Base-by-base conservation (phyloP, 2,888 invertebrate genomes). In the Ptychoptera contaminata region DNA sequence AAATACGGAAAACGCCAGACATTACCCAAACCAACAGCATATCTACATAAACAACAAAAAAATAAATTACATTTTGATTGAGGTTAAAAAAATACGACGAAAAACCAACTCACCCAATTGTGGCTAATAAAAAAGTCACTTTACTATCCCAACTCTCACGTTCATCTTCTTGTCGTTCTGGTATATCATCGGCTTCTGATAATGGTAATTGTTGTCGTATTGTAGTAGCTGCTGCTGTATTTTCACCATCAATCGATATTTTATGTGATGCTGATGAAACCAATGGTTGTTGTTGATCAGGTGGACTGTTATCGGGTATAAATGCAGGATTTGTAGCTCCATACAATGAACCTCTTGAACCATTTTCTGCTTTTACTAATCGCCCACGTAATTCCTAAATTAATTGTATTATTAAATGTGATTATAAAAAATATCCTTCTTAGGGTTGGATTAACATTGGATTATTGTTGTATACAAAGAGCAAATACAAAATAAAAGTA, bases 1-100 rank as follows among this genome's bases (percentile, higher is more conserved):
- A 93, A 68, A 65, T 93, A 93, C 0, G 93, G 93, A 65, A 93
- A 93, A 52, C 93, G 73, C 93, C 93, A 93, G 1, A 92, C 92
- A 58, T 93, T 93, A 6, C 93, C 93, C 37, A 93, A 70, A 0
- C 93, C 93, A 2, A 93, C 93, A 6, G 93, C 93, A 56, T 92
- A 92, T 7, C 70, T 65, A 43, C 5, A 48, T 50, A 37, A 12
- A 32, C 16, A 23, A 36, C 9, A 40, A 30, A 42, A 15, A 42
- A 11, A 31, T 31, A n/a, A 12, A 40, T 6, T 3, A 16, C 37
- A 43, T n/a, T 15, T 37, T 1, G 11, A 11, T 15, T 16, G 12
- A 35, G 11, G n/a, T 35, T 35, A 34, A 23, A 23, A 7, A 3
- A 23, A 23, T n/a, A n/a, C 11, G 34, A 41, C 8, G 34, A 39